Evolutionary conservation across 2,888 invertebrate species (phyloP), one percentile per base, ranked within the genome.

Genomic region (Pollenia griseotomentosa): DNA sequence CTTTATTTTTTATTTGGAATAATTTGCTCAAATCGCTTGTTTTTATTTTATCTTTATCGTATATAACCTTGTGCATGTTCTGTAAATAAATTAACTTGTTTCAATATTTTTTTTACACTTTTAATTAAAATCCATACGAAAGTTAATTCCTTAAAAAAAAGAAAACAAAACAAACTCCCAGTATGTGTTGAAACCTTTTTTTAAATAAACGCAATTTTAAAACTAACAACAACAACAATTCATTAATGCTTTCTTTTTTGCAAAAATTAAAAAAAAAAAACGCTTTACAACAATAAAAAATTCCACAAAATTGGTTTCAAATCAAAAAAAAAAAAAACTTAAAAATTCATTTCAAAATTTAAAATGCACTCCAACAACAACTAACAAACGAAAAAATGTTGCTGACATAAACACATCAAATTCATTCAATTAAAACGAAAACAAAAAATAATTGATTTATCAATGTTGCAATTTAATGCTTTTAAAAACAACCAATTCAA

Each of bases 91-190:
- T 42, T 63, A 19, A 19, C 42, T 40, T 14, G n/a, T 44, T 16
- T 8, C 14, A 46, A 7, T 12, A 16, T 42, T 61, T 42, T 61
- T 42, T 59, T 19, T 16, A 40, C 46, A 73, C 61, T 16, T 33
- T 81, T 40, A 55, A 71, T 16, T 71, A 57, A 53, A 63, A 55
- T 65, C 12, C 2, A 33, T 61, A 59, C 10, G n/a, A 70, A 48
- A 7, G n/a, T 16, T 23, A 68, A 19, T 46, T 55, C 12, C 14
- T n/a, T 8, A n/a, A 65, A 42, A 79, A 23, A 23, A 48, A 23
- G 23, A 23, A 23, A 23, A 23, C 23, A 23, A 16, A 63, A 79
- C 46, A 68, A 80, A 57, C 81, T 81, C 81, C 81, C 81, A 81
- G 81, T 81, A 81, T 73, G 33, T 70, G 23, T 63, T 23, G 61